phyloP scores from a whole-genome alignment of 2,888 invertebrate species.

The Plebejus argus region DNA sequence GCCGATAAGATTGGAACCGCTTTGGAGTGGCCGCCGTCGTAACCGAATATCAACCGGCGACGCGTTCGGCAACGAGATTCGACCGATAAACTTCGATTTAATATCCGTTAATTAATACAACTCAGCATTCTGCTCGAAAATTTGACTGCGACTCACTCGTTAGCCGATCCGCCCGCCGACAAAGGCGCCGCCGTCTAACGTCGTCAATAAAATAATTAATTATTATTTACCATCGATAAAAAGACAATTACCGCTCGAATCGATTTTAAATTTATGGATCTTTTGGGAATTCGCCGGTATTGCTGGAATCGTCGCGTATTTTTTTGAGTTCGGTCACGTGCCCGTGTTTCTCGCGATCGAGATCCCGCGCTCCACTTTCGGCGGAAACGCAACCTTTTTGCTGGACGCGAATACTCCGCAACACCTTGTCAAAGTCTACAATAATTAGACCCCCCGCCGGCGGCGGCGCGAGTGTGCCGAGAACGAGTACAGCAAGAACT shows the following conservation, averaged over 20 bases:
- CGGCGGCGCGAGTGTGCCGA: neutral
- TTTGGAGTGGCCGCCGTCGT: slow-evolving; percentile 61
- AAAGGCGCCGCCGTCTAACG: slow-evolving; percentile 71
- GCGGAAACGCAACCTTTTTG: slow-evolving; percentile 65
- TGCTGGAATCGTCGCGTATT: neutral
- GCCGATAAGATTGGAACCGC: slow-evolving; percentile 62
- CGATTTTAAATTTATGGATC: slow-evolving; percentile 26
- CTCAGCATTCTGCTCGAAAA: slow-evolving; percentile 72
- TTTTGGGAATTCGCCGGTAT: slow-evolving; percentile 2
- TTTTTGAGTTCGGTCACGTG: slow-evolving; percentile 48
- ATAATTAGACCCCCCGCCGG: slow-evolving; percentile 48
- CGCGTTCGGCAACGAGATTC: slow-evolving; percentile 78
- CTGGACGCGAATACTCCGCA: slow-evolving; percentile 57
- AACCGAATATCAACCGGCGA: slow-evolving; percentile 66
- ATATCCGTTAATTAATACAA: slow-evolving; percentile 80
- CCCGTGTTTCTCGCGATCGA: slow-evolving; percentile 41
- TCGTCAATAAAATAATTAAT: slow-evolving; percentile 78
- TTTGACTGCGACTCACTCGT: slow-evolving; percentile 73
- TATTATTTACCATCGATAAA: slow-evolving; percentile 61
- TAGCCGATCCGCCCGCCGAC: slow-evolving; percentile 72
- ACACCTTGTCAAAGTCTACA: slow-evolving; percentile 56
- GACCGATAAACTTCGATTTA: slow-evolving; percentile 77
- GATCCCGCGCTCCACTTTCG: slow-evolving; percentile 57
- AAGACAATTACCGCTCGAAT: slow-evolving; percentile 16
- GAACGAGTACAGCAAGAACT: slow-evolving; percentile 13